phyloP scores from a whole-genome alignment of 2,113 vertebrate genomes.

The Eudyptes chrysolophus region DNA sequence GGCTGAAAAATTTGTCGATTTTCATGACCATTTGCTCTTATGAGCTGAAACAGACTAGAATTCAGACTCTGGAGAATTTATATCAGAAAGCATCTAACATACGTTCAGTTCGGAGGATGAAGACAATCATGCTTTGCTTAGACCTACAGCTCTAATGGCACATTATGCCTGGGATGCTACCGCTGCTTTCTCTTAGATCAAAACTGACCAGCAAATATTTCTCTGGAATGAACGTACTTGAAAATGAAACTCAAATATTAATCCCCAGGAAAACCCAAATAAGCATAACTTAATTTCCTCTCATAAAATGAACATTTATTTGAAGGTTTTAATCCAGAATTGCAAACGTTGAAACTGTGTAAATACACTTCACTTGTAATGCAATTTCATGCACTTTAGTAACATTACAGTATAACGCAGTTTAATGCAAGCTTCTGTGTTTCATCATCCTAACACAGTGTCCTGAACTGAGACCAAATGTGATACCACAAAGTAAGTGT shows the following conservation, averaged over 20 bases:
- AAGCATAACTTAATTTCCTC: background rate
- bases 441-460: background rate
- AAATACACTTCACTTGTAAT: background rate
- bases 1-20: background rate
- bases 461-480: background rate
- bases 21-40: background rate
- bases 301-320: background rate
- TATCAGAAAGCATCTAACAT: background rate
- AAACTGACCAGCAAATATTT: background rate
- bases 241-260: background rate
- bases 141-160: background rate
- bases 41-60: background rate
- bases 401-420: background rate
- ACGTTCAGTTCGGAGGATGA: background rate
- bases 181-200: background rate
- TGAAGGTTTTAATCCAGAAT: background rate
- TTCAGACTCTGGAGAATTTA: background rate
- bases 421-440: background rate
- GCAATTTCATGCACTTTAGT: background rate
- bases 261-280: background rate
- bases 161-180: background rate
- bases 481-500: background rate
- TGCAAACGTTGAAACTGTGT: background rate
- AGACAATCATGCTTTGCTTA: background rate
- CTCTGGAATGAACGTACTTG: background rate